Base-by-base conservation (phyloP, 2,113 vertebrate species). In the Marmota flaviventris region DNA sequence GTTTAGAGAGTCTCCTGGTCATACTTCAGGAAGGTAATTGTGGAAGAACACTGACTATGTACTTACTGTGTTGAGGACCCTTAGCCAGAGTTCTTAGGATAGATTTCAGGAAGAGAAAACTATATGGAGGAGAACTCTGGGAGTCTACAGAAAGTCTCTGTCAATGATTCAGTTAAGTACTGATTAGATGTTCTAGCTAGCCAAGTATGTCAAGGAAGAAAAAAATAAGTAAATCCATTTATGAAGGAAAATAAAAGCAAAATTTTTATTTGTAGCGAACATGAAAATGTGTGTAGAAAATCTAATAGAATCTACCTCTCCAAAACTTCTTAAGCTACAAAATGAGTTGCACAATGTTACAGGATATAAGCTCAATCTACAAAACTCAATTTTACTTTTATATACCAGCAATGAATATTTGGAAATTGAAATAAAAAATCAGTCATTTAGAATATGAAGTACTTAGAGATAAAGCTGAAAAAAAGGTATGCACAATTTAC, bases 401-500 rank as follows among this genome's bases (percentile, higher is more conserved):
- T n/a, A 58, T 83, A 34, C 34, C 51, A 73, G 7, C 27, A 86
- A 70, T 42, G 8, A 90, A 48, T 92, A 79, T 81, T 39, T 85
- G 12, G 32, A 82, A 89, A 65, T 45, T 48, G 48, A 77, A 73
- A 92, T 58, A 87, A 90, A 94, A 94, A 65, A 13, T 81, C 45
- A 89, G n/a, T 5, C 39, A 67, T 81, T 95, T 85, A 29, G 69
- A 88, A 94, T 93, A 29, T 85, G 39, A 89, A 88, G 10, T 51
- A 85, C 1, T 95, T 81, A 61, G 20, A 4, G 42, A 56, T 84
- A 93, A 96, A 69, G 63, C 53, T 88, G 9, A 34, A 77, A 77
- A 53, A 42, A 96, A 34, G 8, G 32, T 72, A 53, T 39, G 8
- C 11, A n/a, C 16, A 1, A 22, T 5, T 73, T 69, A 65, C 13